Evolutionary conservation across 2,888 invertebrate genomes (phyloP).

Genomic region (Mimumesa dahlbomi): DNA sequence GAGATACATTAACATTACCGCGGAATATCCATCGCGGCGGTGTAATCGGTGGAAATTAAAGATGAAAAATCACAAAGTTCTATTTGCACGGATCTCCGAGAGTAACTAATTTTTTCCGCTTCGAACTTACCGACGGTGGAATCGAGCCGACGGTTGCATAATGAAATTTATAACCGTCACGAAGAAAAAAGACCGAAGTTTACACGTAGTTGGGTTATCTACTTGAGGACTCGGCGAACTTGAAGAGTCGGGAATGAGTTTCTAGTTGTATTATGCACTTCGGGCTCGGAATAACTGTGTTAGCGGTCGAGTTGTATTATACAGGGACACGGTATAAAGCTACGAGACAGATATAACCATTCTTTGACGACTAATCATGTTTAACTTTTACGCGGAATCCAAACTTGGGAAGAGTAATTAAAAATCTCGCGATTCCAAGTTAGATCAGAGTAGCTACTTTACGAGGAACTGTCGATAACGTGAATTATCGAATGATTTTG

Average conservation of each 20-base stretch:
- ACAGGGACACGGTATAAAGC: constrained; percentile 37
- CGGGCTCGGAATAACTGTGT: constrained; percentile 45
- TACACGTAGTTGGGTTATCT: constrained; percentile 37
- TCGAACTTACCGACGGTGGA: too few species aligned
- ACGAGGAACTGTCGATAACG: too few species aligned
- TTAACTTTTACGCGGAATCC: constrained; percentile 31
- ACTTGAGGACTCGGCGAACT: constrained; percentile 39
- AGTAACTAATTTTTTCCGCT: too few species aligned
- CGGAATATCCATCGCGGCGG: too few species aligned
- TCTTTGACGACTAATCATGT: constrained; percentile 42
- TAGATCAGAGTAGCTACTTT: too few species aligned
- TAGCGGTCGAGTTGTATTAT: constrained; percentile 44
- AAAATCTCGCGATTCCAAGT: not conserved
- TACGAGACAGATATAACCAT: not conserved
- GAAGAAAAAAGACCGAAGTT: constrained; percentile 29
- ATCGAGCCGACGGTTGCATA: too few species aligned
- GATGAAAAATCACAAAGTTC: too few species aligned
- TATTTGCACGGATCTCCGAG: too few species aligned
- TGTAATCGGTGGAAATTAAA: too few species aligned
- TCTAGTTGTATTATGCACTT: constrained; percentile 52
- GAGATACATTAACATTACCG: too few species aligned
- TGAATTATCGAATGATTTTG: too few species aligned
- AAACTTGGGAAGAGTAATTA: constrained; percentile 20
- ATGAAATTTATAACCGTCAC: constrained; percentile 19
- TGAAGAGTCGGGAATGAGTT: constrained; percentile 53